Evolutionary conservation across 2,888 invertebrate genomes (phyloP).

Genomic region (Nymphalis c-album): DNA sequence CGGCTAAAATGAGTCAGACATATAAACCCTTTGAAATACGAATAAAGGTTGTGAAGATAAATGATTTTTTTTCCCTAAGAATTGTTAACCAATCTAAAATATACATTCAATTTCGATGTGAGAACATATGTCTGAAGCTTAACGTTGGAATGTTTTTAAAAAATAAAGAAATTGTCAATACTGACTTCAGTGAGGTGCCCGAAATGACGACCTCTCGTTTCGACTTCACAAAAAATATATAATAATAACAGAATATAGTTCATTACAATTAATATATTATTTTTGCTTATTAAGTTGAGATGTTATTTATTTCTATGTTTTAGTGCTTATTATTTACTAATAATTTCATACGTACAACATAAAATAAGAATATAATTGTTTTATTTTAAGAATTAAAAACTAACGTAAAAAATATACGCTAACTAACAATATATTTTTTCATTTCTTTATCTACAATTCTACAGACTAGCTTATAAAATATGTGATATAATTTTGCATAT

Average conservation of each 20-base stretch:
- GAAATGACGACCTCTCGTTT: constrained; percentile 50
- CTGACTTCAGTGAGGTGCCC: constrained; percentile 43
- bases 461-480: too few species aligned
- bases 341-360: too few species aligned
- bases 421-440: too few species aligned
- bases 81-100: constrained; percentile 57
- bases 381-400: too few species aligned
- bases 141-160: constrained; percentile 63
- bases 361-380: too few species aligned
- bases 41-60: constrained; percentile 56
- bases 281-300: not conserved
- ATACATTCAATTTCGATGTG: constrained; percentile 51
- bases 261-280: too few species aligned
- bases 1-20: constrained; percentile 44
- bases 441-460: too few species aligned
- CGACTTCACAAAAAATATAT: constrained; percentile 32
- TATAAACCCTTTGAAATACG: constrained; percentile 57
- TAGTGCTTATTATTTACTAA: too few species aligned
- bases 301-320: not conserved
- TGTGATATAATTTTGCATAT: too few species aligned
- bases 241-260: not conserved
- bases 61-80: constrained; percentile 56
- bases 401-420: too few species aligned
- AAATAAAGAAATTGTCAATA: constrained; percentile 65
- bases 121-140: constrained; percentile 46